These are phyloP conservation scores for Drosophila biarmipes DNA, from an alignment of 1,140 invertebrate species.

Conservation along the genomic window DNA sequence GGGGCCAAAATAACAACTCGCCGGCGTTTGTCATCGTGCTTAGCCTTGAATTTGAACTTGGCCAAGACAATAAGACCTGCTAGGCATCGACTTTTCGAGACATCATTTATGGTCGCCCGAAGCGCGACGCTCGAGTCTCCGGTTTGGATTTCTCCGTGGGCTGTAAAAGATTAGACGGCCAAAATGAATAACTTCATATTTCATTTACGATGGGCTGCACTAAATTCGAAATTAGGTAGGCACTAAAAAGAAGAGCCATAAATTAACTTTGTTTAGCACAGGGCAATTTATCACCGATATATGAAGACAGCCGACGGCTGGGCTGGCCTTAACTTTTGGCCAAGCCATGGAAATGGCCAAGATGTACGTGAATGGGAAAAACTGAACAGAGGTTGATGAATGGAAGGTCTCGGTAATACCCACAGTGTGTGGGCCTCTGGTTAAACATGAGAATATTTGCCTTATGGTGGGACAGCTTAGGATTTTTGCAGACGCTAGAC, in stretches of 20 bases:
- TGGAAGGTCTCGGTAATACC: constrained; percentile 15
- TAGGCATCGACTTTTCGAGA: constrained; percentile 46
- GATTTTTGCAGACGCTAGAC: neutral
- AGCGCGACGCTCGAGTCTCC: neutral
- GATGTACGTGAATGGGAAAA: constrained; percentile 20
- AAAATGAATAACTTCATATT: constrained; percentile 51
- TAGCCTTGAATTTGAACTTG: constrained; percentile 83
- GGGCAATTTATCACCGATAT: constrained; percentile 53
- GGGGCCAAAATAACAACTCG: constrained; percentile 28
- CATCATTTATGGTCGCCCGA: constrained; percentile 50
- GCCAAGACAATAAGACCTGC: constrained; percentile 58
- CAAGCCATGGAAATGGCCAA: constrained; percentile 18
- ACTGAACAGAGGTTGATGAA: constrained; percentile 25
- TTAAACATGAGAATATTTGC: constrained; percentile 1
- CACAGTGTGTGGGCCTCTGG: neutral
- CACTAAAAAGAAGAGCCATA: constrained; percentile 47
- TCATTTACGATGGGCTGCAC: constrained; percentile 44
- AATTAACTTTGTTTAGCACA: constrained; percentile 44
- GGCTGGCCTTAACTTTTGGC: constrained; percentile 41
- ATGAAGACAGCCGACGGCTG: constrained; percentile 21
- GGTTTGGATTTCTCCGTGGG: constrained; percentile 35
- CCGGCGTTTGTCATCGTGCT: constrained; percentile 52
- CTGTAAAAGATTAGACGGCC: constrained; percentile 49
- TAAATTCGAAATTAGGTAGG: constrained; percentile 30
- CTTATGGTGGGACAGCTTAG: constrained; percentile 1